Base-by-base conservation (phyloP, 1,140 invertebrate species). In the Zelostemma sp. region DNA sequence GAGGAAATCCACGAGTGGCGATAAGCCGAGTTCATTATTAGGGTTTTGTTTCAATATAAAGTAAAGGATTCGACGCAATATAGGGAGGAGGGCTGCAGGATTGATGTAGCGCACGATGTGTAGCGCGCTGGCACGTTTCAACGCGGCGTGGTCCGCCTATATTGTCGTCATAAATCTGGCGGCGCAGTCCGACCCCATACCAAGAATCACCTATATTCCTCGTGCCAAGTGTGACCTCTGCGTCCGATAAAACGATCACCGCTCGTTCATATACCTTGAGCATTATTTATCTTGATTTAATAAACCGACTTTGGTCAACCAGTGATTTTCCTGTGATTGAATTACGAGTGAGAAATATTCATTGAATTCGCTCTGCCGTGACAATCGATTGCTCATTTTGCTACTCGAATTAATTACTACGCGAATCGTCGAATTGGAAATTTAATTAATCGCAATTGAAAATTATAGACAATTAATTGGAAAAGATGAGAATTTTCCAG, bases 91-190 rank as follows among this genome's bases (percentile, higher is more conserved):
- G 47, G n/a, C n/a, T n/a, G 16, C 43, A 66, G 54, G 21, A 71
- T 71, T 63, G 55, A 71, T 66, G 58, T 65, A 65, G 61, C 53
- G 50, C 40, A 46, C 33, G 55, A 71, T 64, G 55, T 63, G 45
- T 57, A 54, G 54, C 62, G 25, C 49, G 49, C 45, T 25, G 45
- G 68, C 68, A 73, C 71, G 66, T 76, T 75, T 73, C 76, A 74
- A 73, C 74, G 68, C 68, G 45, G 63, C 56, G 54, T 51, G 53
- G 72, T 74, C 71, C 68, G 73, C 78, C 73, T 77, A 82, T 80
- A 82, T 81, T 78, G 75, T 79, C 68, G 49, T 62, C 71, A 81
- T 83, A 83, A 81, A 83, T 83, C 77, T 78, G 74, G 75, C 70
- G 73, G 75, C 74, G 72, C 61, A 68, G 71, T 68, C 56, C 62